These are phyloP conservation scores for Pantherophis alleghaniensis DNA, from an alignment of 2,797 vertebrate species.

Conservation along the genomic window DNA sequence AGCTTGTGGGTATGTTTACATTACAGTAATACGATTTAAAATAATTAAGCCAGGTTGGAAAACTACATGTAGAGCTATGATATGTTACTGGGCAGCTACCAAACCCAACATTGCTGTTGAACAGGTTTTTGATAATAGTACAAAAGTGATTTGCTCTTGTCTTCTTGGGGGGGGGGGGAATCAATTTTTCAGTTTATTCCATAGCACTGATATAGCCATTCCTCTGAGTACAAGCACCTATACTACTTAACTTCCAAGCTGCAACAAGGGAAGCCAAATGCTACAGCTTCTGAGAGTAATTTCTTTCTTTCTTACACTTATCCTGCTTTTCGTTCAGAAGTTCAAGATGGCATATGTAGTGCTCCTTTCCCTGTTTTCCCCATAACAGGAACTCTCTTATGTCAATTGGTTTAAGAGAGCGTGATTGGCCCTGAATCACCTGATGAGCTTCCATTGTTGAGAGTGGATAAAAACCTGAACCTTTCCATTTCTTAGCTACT, in stretches of 20 bases:
- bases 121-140: not conserved
- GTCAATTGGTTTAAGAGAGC: not conserved
- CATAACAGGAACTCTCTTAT: not conserved
- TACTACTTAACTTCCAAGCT: not conserved
- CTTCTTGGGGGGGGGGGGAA: not conserved
- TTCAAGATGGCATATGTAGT: not conserved
- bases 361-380: not conserved
- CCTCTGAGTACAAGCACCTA: not conserved
- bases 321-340: not conserved
- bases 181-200: not conserved
- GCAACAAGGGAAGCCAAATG: not conserved
- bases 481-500: not conserved
- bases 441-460: not conserved
- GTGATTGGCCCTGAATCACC: not conserved
- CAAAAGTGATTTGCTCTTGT: not conserved
- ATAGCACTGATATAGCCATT: not conserved
- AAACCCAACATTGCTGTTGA: not conserved
- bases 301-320: not conserved
- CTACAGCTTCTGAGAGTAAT: not conserved
- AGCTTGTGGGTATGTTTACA: not conserved
- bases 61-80: not conserved
- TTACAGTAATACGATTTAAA: not conserved
- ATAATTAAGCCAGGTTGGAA: not conserved
- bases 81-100: not conserved
- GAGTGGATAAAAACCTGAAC: not conserved